A percentile compares a stretch with the other conserved stretches of the same genome.
Conservation (phyloP, 2,888 invertebrate species). For the Acleris holmiana region DNA sequence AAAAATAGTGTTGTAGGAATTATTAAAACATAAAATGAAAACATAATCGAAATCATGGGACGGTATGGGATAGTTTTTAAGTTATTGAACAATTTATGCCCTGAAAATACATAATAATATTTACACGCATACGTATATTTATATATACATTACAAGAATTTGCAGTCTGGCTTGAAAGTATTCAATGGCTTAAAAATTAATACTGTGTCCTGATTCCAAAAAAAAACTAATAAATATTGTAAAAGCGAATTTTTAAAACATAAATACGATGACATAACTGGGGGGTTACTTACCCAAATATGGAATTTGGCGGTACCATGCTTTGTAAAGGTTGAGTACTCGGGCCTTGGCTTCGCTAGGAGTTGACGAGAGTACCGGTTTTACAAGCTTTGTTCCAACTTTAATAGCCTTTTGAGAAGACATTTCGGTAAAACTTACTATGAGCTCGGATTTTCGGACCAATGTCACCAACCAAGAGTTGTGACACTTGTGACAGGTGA, state of each 20-base stretch:
- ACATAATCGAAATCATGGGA: no score
- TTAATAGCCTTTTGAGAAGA: slow-evolving; percentile 69
- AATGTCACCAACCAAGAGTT: neutral
- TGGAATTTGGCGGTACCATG: slow-evolving; percentile 97
- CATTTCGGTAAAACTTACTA: slow-evolving; percentile 52
- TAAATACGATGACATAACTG: slow-evolving; percentile 74
- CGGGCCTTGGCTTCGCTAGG: slow-evolving; percentile 91
- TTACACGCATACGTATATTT: no score
- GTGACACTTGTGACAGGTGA: neutral
- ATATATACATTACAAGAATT: no score
- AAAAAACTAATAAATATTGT: neutral
- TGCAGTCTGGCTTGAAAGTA: neutral
- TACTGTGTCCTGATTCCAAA: neutral
- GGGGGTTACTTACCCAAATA: slow-evolving; percentile 88
- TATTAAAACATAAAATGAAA: no score
- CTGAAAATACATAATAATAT: no score
- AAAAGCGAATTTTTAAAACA: slow-evolving; percentile 2
- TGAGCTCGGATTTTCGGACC: slow-evolving; percentile 6
- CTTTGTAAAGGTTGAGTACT: slow-evolving; percentile 94
- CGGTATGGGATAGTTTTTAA: no score
- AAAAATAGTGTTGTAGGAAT: no score
- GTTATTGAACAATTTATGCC: no score
- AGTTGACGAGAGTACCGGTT: slow-evolving; percentile 93
- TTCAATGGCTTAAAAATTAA: neutral
- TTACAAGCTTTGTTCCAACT: slow-evolving; percentile 87